Conservation (phyloP, 2,797 vertebrate species). For the Sebastes nivosus region DNA sequence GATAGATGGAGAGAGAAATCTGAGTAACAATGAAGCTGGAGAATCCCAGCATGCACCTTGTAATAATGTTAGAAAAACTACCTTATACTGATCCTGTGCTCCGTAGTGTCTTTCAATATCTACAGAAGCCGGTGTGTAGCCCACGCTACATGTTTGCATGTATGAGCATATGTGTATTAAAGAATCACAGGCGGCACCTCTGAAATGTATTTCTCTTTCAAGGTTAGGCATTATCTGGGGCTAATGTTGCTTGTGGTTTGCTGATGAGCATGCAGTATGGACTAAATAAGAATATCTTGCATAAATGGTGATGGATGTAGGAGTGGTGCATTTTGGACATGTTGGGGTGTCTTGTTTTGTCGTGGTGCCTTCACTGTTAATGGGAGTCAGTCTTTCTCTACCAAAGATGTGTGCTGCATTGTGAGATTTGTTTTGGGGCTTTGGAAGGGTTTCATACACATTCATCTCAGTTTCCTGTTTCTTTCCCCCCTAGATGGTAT, state of each 20-base stretch:
- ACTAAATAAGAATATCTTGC: slow-evolving; percentile 8
- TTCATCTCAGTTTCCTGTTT: slow-evolving; percentile 13
- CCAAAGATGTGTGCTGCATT: slow-evolving; percentile 1
- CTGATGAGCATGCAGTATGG: slow-evolving; percentile 38
- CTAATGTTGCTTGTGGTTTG: slow-evolving; percentile 28
- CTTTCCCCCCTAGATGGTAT: neutral
- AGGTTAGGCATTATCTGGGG: neutral
- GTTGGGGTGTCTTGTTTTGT: slow-evolving; percentile 23
- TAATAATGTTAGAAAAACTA: neutral
- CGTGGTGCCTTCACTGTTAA: slow-evolving; percentile 28
- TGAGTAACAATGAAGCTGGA: neutral
- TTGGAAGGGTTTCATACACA: neutral
- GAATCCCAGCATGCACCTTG: neutral
- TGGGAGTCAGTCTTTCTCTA: slow-evolving; percentile 12
- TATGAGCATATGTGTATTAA: neutral
- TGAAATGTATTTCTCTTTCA: neutral
- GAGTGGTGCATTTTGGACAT: slow-evolving; percentile 20
- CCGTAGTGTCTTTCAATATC: neutral
- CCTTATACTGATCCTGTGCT: neutral
- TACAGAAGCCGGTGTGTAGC: neutral
- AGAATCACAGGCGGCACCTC: neutral
- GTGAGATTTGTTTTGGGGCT: slow-evolving; percentile 12
- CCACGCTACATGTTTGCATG: neutral
- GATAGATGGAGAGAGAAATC: neutral
- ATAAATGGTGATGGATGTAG: slow-evolving; percentile 4